Conservation (phyloP, 2,113 vertebrate species). For the Caranx ignobilis region DNA sequence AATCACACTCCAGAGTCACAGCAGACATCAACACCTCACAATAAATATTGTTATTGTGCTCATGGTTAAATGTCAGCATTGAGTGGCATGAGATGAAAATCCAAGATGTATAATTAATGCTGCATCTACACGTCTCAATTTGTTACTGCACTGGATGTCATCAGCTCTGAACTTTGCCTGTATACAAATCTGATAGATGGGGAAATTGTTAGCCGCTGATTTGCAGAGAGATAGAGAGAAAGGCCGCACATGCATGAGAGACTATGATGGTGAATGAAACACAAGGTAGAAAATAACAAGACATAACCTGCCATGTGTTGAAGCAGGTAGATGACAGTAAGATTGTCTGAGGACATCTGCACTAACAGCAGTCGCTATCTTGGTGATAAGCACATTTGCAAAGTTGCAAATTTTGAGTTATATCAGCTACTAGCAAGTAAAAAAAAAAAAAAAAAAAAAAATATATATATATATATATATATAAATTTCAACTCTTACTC, state of each 20-base stretch:
- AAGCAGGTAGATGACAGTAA: background rate
- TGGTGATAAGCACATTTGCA: too few relatives aligned
- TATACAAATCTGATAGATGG: background rate
- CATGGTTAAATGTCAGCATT: slow-evolving; percentile 23
- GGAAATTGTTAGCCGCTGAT: too few relatives aligned
- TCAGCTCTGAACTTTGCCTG: background rate
- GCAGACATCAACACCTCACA: slow-evolving; percentile 9
- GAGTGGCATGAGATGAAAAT: slow-evolving; percentile 14
- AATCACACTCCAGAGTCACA: background rate
- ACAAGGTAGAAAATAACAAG: background rate
- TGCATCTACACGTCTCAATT: background rate
- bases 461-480: too few relatives aligned
- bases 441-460: slow-evolving; percentile 1
- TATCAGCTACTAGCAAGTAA: slow-evolving; percentile 14
- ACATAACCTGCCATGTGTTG: background rate
- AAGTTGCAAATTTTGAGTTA: slow-evolving; percentile 20
- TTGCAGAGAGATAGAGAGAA: background rate
- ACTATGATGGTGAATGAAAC: background rate
- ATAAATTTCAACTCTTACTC: background rate
- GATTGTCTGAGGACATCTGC: background rate
- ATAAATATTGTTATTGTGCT: slow-evolving; percentile 24
- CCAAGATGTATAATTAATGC: slow-evolving; percentile 29
- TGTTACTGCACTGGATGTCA: background rate
- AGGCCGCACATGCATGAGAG: background rate
- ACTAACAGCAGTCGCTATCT: background rate